Conservation (phyloP, 2,888 invertebrate genomes). For the Sthenelais limicola region DNA sequence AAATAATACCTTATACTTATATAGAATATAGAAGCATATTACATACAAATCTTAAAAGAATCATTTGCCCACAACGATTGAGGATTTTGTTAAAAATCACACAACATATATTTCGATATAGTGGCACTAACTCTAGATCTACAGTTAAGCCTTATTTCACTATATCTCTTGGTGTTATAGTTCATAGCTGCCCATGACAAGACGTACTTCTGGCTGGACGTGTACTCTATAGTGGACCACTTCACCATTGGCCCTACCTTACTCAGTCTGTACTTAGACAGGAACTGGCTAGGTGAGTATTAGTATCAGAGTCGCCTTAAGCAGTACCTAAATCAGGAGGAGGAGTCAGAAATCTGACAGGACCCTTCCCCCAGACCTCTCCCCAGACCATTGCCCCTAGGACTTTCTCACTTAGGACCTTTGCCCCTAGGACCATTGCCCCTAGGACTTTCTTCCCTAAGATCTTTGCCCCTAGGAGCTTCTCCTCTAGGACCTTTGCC, state of each 20-base stretch:
- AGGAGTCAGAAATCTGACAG: neutral
- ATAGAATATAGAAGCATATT: too few relatives aligned
- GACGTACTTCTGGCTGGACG: conserved; percentile 47
- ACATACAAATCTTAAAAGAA: too few relatives aligned
- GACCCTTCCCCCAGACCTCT: neutral
- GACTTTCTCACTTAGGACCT: neutral
- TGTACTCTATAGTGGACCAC: conserved; percentile 50
- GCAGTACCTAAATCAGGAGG: neutral
- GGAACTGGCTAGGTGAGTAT: conserved; percentile 50
- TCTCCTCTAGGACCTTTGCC: too few relatives aligned
- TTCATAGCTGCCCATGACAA: conserved; percentile 50
- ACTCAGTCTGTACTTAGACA: conserved; percentile 44
- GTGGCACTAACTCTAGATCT: too few relatives aligned
- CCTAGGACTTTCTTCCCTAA: too few relatives aligned
- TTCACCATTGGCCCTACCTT: conserved; percentile 48
- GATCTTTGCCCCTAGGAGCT: conserved; percentile 1
- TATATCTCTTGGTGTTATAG: too few relatives aligned
- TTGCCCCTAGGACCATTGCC: too few relatives aligned
- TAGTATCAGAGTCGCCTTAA: neutral
- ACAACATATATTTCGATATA: too few relatives aligned
- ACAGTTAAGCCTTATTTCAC: too few relatives aligned
- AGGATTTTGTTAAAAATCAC: too few relatives aligned
- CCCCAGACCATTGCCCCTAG: neutral
- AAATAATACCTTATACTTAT: too few relatives aligned
- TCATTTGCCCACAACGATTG: too few relatives aligned